Evolutionary conservation across 2,888 invertebrate genomes (phyloP).

Genomic region (Lithosia quadra): DNA sequence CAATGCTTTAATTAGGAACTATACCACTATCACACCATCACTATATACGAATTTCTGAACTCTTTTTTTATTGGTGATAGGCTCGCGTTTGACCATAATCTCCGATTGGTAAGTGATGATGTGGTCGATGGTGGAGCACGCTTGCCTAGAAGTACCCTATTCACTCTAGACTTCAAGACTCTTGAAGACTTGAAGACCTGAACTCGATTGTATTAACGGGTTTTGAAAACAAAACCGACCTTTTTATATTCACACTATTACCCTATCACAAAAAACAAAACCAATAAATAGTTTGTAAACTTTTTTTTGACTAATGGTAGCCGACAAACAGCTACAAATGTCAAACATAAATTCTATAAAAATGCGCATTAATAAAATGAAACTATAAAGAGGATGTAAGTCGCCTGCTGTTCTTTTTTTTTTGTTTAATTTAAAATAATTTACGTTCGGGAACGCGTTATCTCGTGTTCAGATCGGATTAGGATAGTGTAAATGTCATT

Average conservation of each 20-base stretch:
- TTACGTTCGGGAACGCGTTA: slow-evolving; percentile 48
- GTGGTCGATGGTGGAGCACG: too few relatives aligned
- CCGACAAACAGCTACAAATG: slow-evolving; percentile 62
- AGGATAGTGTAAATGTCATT: slow-evolving; percentile 48
- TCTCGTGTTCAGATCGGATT: slow-evolving; percentile 46
- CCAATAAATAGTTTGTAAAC: slow-evolving; percentile 9
- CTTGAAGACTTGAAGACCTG: too few relatives aligned
- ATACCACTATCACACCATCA: too few relatives aligned
- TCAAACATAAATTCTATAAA: slow-evolving; percentile 80
- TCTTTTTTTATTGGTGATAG: too few relatives aligned
- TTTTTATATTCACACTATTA: not conserved
- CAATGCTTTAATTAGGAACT: too few relatives aligned
- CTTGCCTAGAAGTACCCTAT: too few relatives aligned
- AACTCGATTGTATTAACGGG: too few relatives aligned
- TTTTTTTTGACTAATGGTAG: slow-evolving; percentile 50
- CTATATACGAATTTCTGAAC: too few relatives aligned
- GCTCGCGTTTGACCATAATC: too few relatives aligned
- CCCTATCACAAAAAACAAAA: not conserved
- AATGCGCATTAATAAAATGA: slow-evolving; percentile 74
- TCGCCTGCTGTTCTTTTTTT: slow-evolving; percentile 40
- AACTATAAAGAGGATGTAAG: slow-evolving; percentile 65
- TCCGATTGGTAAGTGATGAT: too few relatives aligned
- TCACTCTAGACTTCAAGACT: too few relatives aligned
- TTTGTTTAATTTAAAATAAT: slow-evolving; percentile 45
- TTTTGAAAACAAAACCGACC: too few relatives aligned